Base-by-base conservation (phyloP, 2,797 vertebrate species). In the Myotis vivesi region DNA sequence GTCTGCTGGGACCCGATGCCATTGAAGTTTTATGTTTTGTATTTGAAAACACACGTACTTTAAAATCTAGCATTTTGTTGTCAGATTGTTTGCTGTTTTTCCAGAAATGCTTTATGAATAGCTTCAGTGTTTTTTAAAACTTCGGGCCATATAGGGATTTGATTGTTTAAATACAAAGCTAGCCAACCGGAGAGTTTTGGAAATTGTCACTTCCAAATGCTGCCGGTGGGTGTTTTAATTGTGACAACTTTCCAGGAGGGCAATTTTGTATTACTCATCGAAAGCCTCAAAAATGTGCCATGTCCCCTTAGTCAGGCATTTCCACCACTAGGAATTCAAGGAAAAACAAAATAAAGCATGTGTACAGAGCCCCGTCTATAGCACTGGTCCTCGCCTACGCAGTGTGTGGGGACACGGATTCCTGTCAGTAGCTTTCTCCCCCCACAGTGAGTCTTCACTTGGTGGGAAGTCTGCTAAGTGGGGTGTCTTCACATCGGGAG, bases 271-370 rank as follows among this genome's bases (percentile, higher is more conserved):
- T 97, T 97, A 96, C 94, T 97, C 97, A 97, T 92, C 23, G 68
- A 57, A 96, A 97, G 88, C 97, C 97, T 97, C 96, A 97, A 92
- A 95, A 97, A 97, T 97, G 95, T 94, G 59, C 85, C 85, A 28
- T 94, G 90, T 95, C 87, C 89, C 90, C 87, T 97, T 94, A 96
- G 92, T 96, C 94, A 97, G 96, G 73, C 94, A 77, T 96, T 94
- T 86, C 88, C 68, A 94, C 91, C 90, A 69, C 77, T 51, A 96
- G 96, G 93, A 96, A 95, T 97, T 95, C 96, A 95, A 95, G 92
- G 17, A 30, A n/a, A 82, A 57, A 59, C 57, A 38, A n/a, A 86
- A 77, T 6, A 46, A 75, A 77, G 68, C 25, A 3, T 87, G 79
- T 89, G 44, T 77, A 23, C 30, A 84, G 81, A 88, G 88, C 62